phyloP scores from a whole-genome alignment of 1,140 invertebrate genomes.

The Trialeurodes vaporariorum region DNA sequence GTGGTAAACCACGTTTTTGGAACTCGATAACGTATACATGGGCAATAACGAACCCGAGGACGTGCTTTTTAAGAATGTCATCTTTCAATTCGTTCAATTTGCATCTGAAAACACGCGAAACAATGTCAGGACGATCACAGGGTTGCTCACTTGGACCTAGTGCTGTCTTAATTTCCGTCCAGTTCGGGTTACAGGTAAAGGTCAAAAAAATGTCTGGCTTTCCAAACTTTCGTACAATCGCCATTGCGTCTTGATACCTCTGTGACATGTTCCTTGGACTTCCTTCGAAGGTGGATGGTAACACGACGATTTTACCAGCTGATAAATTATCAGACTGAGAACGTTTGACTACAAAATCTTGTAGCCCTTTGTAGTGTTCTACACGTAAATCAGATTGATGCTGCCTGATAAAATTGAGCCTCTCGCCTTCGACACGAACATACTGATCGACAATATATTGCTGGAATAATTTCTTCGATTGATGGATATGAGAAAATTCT shows the following conservation, averaged over 20 bases:
- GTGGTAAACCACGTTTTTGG: constrained; percentile 15
- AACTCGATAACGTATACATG: constrained; percentile 10
- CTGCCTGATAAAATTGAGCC: constrained; percentile 27
- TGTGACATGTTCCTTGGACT: constrained; percentile 4
- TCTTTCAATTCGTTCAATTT: constrained; percentile 5
- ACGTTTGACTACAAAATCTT: constrained; percentile 17
- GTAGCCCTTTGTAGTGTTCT: constrained; percentile 27
- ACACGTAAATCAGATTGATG: constrained; percentile 32
- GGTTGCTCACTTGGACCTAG: background rate
- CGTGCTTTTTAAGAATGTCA: background rate
- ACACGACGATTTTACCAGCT: constrained; percentile 13
- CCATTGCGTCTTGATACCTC: background rate
- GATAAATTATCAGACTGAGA: constrained; percentile 14
- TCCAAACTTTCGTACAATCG: constrained; percentile 7
- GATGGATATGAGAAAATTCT: background rate
- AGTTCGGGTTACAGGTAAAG: constrained; percentile 14
- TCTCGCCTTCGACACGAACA: constrained; percentile 33
- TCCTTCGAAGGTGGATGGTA: constrained; percentile 9
- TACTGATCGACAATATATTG: constrained; percentile 34
- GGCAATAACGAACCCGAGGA: constrained; percentile 9
- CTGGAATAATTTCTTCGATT: constrained; percentile 23
- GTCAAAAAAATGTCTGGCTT: constrained; percentile 18
- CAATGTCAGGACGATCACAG: constrained; percentile 6
- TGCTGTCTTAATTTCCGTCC: constrained; percentile 11
- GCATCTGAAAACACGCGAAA: constrained; percentile 1